These are phyloP conservation scores for Gymnopithys bicolor DNA, from an alignment of 2,797 vertebrate species.

Conservation along the genomic window DNA sequence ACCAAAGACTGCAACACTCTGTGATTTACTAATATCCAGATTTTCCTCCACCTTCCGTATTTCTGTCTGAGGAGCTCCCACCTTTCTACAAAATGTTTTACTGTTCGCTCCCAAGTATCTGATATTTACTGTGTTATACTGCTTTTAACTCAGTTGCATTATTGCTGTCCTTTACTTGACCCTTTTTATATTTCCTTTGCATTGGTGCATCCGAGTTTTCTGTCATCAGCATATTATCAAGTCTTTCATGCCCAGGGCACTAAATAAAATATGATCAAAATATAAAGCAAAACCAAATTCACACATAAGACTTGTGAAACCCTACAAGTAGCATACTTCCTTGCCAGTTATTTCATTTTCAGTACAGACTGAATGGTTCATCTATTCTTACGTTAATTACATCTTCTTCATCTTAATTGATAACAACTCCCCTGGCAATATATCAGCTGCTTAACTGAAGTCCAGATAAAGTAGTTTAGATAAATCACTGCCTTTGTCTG, in stretches of 20 bases:
- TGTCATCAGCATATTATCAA: not conserved
- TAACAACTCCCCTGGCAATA: not conserved
- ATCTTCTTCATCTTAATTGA: slow-evolving; percentile 29
- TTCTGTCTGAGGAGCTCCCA: not conserved
- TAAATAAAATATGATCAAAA: not conserved
- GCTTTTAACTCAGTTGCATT: not conserved
- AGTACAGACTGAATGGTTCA: not conserved
- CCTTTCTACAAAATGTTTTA: not conserved
- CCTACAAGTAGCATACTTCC: not conserved
- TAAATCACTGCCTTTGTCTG: not conserved
- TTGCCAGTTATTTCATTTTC: not conserved
- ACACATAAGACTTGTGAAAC: not conserved
- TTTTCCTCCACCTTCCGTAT: not conserved
- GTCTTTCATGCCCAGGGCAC: not conserved
- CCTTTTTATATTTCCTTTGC: not conserved
- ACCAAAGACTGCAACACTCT: not conserved
- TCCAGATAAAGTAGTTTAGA: slow-evolving; percentile 3
- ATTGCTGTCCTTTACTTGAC: not conserved
- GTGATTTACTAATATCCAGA: not conserved
- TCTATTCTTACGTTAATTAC: not conserved
- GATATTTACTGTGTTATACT: not conserved
- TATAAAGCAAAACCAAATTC: not conserved
- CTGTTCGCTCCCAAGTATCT: not conserved
- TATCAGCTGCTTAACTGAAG: not conserved
- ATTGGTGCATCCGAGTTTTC: not conserved